These are phyloP conservation scores for Tenebrosternarchus preto DNA, from an alignment of 2,113 vertebrate genomes.

Conservation along the genomic window DNA sequence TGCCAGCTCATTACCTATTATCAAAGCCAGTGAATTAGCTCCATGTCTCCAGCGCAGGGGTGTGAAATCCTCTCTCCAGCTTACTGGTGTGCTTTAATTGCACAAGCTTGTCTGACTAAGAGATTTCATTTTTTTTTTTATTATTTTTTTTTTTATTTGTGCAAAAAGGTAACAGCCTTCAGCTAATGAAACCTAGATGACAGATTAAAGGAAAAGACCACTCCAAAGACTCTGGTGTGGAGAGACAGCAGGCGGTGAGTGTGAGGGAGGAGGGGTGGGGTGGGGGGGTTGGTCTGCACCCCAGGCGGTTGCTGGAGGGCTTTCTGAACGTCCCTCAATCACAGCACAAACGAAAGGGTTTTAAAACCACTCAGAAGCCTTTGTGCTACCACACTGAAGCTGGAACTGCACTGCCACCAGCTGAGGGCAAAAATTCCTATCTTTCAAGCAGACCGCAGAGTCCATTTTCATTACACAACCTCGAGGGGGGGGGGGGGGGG, in stretches of 20 bases:
- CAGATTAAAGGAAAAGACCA: slow-evolving; percentile 69
- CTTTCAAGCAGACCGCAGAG: slow-evolving; percentile 54
- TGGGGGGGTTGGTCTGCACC: slow-evolving; percentile 60
- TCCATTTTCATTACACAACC: background rate
- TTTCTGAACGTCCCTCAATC: slow-evolving; percentile 71
- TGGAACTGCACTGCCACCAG: slow-evolving; percentile 44
- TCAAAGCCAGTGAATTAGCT: slow-evolving; percentile 80
- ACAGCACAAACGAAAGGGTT: slow-evolving; percentile 66
- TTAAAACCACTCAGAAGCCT: slow-evolving; percentile 57
- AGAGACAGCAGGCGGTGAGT: slow-evolving; percentile 57
- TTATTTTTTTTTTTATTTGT: slow-evolving; percentile 72
- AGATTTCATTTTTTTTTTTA: slow-evolving; percentile 74
- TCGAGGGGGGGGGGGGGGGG: too few species aligned
- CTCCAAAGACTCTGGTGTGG: slow-evolving; percentile 71
- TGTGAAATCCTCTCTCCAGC: slow-evolving; percentile 76
- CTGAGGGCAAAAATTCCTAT: slow-evolving; percentile 55
- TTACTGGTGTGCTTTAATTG: slow-evolving; percentile 79
- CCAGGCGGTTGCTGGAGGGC: slow-evolving; percentile 62
- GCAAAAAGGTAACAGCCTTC: slow-evolving; percentile 72
- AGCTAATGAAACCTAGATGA: slow-evolving; percentile 73
- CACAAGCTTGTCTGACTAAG: slow-evolving; percentile 71
- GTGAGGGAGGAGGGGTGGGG: slow-evolving; percentile 65
- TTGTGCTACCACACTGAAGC: slow-evolving; percentile 47
- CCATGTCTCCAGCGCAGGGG: slow-evolving; percentile 71
- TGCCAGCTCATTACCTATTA: slow-evolving; percentile 79